Evolutionary conservation across 2,888 invertebrate genomes (phyloP).

Genomic region (Epiblema foenella): DNA sequence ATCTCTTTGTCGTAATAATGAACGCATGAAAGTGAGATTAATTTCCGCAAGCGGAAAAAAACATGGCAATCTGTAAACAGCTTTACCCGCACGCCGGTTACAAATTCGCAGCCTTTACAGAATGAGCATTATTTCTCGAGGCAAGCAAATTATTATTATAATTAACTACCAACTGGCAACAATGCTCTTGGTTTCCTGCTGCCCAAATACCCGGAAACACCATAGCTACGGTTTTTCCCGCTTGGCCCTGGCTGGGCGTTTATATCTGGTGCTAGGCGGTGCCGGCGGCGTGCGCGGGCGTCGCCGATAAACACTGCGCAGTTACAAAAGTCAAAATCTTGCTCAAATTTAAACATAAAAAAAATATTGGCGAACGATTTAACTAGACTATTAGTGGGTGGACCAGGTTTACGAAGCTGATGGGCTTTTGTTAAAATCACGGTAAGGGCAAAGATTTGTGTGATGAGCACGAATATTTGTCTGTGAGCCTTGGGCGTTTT

Average conservation of each 20-base stretch:
- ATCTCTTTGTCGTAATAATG: not conserved
- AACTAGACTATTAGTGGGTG: too few species aligned
- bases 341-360: not conserved
- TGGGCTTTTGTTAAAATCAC: too few species aligned
- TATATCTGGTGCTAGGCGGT: constrained; percentile 64
- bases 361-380: too few species aligned
- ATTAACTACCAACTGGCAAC: not conserved
- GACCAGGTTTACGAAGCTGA: too few species aligned
- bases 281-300: constrained; percentile 51
- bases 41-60: not conserved
- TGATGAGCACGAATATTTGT: too few species aligned
- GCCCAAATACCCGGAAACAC: constrained; percentile 17
- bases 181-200: constrained; percentile 2
- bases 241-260: constrained; percentile 14
- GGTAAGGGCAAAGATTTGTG: too few species aligned
- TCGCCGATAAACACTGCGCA: not conserved
- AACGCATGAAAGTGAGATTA: not conserved
- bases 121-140: too few species aligned
- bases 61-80: not conserved
- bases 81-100: not conserved
- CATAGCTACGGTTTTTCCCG: constrained; percentile 23
- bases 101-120: not conserved
- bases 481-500: too few species aligned
- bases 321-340: not conserved
- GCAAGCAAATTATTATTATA: not conserved